Base-by-base conservation (phyloP, 2,797 vertebrate genomes). In the Pangasius macronema region DNA sequence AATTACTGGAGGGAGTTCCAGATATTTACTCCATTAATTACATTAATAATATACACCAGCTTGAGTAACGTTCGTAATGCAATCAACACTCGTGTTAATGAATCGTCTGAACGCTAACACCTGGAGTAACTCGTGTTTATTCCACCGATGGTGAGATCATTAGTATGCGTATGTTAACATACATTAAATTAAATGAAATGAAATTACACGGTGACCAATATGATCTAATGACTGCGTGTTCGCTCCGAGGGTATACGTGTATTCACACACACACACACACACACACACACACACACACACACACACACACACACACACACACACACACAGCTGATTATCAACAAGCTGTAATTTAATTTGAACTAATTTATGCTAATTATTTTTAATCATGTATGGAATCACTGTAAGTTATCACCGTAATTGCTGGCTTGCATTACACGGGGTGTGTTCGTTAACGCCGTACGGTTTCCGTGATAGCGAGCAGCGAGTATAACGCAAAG, bases 381-480 rank as follows among this genome's bases (percentile, higher is more conserved):
- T 87, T 88, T 87, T 87, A 89, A 86, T 82, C 85, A 63, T 46
- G 80, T 87, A 91, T 92, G 88, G 91, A 91, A 42, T 68, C n/a
- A 59, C 14, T 83, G 82, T 67, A 83, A 83, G 82, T 67, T 67
- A 82, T 67, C n/a, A 67, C 63, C 11, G 68, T 83, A 67, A 83
- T 83, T 68, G 68, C 33, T 51, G 53, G 39, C 63, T n/a, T 82
- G 65, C 39, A 46, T 82, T 82, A 46, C 36, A 65, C 57, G 20
- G 8, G 51, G n/a, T 51, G 53, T 68, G 68, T 68, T 68, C 20
- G 68, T 68, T 68, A 33, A 33, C 22, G 80, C 36, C 8, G 36
- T 6, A 18, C 2, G 24, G 13, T 20, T 11, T 63, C 30, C 22
- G 10, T 1, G 36, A 6, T 42, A 27, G 42, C 2, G 5, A 59